Conservation (phyloP, 2,797 vertebrate species). For the Aulostomus chinensis region DNA sequence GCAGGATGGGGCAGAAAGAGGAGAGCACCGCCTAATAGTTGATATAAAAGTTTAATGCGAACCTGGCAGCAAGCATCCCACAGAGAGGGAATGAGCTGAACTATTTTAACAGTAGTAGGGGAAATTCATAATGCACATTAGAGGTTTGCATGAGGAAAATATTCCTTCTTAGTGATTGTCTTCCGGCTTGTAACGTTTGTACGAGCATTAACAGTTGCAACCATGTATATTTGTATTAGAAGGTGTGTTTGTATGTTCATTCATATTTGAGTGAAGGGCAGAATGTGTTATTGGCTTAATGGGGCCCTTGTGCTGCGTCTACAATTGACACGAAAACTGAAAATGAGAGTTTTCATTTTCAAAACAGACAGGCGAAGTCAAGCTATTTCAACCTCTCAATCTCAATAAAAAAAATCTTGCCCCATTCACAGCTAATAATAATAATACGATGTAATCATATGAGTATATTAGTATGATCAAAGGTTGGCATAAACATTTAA, state of each 20-base stretch:
- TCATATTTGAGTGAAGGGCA: constrained; percentile 46
- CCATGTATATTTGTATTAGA: constrained; percentile 13
- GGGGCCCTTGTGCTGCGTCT: constrained; percentile 38
- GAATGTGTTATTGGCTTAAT: constrained; percentile 50
- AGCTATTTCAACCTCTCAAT: constrained; percentile 15
- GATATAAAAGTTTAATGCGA: constrained; percentile 75
- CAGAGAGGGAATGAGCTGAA: constrained; percentile 61
- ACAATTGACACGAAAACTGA: constrained; percentile 14
- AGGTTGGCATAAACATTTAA: constrained; percentile 32
- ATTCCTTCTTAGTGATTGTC: constrained; percentile 30
- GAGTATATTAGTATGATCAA: constrained; percentile 43
- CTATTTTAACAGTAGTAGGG: constrained; percentile 70
- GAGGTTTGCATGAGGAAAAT: constrained; percentile 61
- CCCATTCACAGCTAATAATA: constrained; percentile 40
- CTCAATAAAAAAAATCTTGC: constrained; percentile 23
- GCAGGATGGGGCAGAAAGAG: constrained; percentile 29
- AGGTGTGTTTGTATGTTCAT: constrained; percentile 23
- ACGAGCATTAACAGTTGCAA: neutral
- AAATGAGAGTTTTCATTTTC: constrained; percentile 49
- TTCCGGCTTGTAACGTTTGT: constrained; percentile 21
- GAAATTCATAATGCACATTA: constrained; percentile 77
- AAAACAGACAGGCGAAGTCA: constrained; percentile 24
- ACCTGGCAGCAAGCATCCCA: constrained; percentile 59
- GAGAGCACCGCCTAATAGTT: constrained; percentile 47
- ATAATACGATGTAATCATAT: constrained; percentile 13